A percentile compares a stretch with the other conserved stretches of the same genome.
phyloP scores from a whole-genome alignment of 2,797 vertebrate species.

The Gobionotothen gibberifrons region DNA sequence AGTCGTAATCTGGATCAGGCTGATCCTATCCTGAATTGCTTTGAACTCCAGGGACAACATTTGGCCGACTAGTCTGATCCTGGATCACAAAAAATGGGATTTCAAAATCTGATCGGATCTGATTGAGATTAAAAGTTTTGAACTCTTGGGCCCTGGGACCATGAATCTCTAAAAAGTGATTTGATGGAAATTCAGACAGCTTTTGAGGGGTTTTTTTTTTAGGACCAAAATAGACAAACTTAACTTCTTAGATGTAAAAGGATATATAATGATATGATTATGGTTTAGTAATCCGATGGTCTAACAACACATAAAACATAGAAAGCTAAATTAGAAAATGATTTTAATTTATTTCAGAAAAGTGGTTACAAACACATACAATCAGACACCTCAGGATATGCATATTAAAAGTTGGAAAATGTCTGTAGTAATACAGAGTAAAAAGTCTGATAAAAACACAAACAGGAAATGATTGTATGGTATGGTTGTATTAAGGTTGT shows the following conservation, averaged over 20 bases:
- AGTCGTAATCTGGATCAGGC: too few species aligned
- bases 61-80: too few species aligned
- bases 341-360: constrained; percentile 70
- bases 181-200: neutral
- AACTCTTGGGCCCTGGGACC: too few species aligned
- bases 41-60: too few species aligned
- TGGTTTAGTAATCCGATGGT: neutral
- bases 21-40: too few species aligned
- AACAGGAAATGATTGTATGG: constrained; percentile 12
- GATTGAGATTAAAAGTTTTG: too few species aligned
- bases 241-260: neutral
- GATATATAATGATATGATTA: neutral
- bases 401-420: constrained; percentile 28
- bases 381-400: constrained; percentile 28
- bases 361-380: constrained; percentile 41
- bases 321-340: constrained; percentile 51
- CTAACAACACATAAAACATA: neutral
- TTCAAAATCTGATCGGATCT: too few species aligned
- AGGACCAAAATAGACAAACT: neutral
- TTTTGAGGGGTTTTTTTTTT: neutral
- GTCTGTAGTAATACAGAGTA: constrained; percentile 27
- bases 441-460: constrained; percentile 26
- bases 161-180: neutral
- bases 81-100: too few species aligned
- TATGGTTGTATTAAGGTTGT: neutral